Conservation (phyloP, 1,140 invertebrate species). For the Hermatobates lingyangjiaoensis region DNA sequence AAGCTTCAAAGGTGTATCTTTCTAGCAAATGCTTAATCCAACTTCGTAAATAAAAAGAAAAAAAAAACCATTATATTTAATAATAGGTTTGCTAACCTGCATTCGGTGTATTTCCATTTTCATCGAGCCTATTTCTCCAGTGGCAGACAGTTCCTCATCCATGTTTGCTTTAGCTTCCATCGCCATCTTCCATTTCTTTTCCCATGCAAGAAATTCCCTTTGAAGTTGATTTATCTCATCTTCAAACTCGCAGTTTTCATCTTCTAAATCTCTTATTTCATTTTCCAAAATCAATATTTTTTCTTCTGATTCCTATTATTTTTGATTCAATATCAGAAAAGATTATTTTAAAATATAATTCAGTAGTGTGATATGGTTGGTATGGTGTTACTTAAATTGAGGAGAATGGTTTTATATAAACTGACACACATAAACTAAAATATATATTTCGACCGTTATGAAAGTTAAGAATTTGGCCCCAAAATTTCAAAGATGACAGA, state of each 20-base stretch:
- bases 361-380: no score
- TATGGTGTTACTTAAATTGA: no score
- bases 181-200: conserved; percentile 52
- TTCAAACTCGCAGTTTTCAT: conserved; percentile 39
- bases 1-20: neutral
- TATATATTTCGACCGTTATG: no score
- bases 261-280: conserved; percentile 40
- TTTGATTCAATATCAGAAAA: neutral
- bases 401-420: no score
- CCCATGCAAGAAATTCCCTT: conserved; percentile 51
- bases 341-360: neutral
- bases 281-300: conserved; percentile 28
- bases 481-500: no score
- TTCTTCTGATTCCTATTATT: conserved; percentile 13
- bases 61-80: neutral
- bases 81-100: conserved; percentile 31
- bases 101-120: conserved; percentile 64
- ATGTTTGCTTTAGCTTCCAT: conserved; percentile 44
- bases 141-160: conserved; percentile 38
- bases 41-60: neutral
- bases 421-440: no score
- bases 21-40: neutral
- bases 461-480: no score
- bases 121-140: conserved; percentile 49
- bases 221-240: conserved; percentile 39